Evolutionary conservation across 1,140 invertebrate species (phyloP), one percentile per base, ranked within the genome.

Genomic region (Dinoponera quadriceps): DNA sequence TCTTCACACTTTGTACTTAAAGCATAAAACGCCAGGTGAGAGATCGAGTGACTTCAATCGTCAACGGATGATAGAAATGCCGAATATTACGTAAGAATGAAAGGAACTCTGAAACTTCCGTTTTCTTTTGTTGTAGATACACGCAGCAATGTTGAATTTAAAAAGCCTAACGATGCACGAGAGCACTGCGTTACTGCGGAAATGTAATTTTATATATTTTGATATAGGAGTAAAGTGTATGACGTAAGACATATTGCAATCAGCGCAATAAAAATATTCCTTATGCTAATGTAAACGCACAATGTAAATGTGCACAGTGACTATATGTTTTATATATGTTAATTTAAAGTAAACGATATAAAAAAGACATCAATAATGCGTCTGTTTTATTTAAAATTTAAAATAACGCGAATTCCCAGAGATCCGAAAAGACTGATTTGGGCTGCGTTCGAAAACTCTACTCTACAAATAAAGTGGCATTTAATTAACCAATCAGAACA

Each of bases 1-100:
- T 38, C 48, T 95, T n/a, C 94, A 95, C 73, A 82, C 92, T 44
- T 89, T 84, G n/a, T 92, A 93, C 55, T 90, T 95, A 65, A 94
- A 93, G 81, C 60, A 92, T 51, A 59, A 80, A 2, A 93, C 91
- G 85, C 92, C 91, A 82, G 89, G 90, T 92, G 85, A 89, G 25
- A n/a, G 51, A n/a, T 3, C 27, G 20, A 49, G 0, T 68, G 38
- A 38, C 14, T 25, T 18, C 9, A 63, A 44, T 55, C 0, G 16
- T 20, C 3, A 16, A 25, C 18, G 49, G 54, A 2, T 29, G 5
- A 38, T 9, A 63, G 38, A 29, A 9, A 44, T 44, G 11, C 18
- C 38, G 7, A 16, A 68, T 38, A 48, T 20, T 54, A 3, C 14
- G n/a, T n/a, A n/a, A n/a, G 14, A 54, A 44, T 63, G 38, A 44